Percentiles rank a stretch among this genome's conserved stretches.
These are phyloP conservation scores for Sesamia inferens DNA, from an alignment of 2,888 invertebrate species.

Conservation along the genomic window DNA sequence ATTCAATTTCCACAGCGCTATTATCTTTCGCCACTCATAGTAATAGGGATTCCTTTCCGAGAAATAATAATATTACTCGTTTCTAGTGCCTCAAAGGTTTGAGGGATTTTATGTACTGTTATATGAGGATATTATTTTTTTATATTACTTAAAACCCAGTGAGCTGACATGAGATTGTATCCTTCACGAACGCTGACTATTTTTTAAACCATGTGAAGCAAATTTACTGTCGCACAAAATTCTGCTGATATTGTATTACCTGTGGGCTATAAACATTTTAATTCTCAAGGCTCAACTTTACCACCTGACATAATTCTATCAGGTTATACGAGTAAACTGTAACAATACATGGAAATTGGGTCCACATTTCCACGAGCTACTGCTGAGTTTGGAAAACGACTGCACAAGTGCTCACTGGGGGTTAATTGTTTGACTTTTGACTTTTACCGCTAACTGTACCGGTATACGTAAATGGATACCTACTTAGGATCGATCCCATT, in stretches of 20 bases:
- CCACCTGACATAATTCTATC: conserved; percentile 64
- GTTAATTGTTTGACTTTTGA: conserved; percentile 84
- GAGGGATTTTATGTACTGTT: conserved; percentile 60
- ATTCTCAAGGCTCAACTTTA: conserved; percentile 66
- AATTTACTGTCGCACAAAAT: conserved; percentile 60
- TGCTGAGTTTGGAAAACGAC: conserved; percentile 73
- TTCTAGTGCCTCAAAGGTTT: conserved; percentile 71
- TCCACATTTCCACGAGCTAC: conserved; percentile 65
- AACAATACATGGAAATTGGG: conserved; percentile 68
- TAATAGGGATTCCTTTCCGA: conserved; percentile 78
- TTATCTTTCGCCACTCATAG: conserved; percentile 82
- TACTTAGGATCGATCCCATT: conserved; percentile 67
- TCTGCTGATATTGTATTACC: conserved; percentile 55
- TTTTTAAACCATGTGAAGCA: conserved; percentile 53
- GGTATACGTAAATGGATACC: conserved; percentile 72
- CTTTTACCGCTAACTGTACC: conserved; percentile 78
- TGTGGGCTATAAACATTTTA: conserved; percentile 62
- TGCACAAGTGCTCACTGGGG: conserved; percentile 73
- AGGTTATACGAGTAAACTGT: conserved; percentile 59
- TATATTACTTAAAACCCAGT: conserved; percentile 45
- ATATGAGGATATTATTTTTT: conserved; percentile 52
- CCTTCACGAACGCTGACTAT: conserved; percentile 40
- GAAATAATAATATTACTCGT: conserved; percentile 77
- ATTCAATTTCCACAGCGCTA: conserved; percentile 83
- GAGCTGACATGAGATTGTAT: conserved; percentile 37